Base-by-base conservation (phyloP, 2,113 vertebrate genomes). In the Narcine bancroftii region DNA sequence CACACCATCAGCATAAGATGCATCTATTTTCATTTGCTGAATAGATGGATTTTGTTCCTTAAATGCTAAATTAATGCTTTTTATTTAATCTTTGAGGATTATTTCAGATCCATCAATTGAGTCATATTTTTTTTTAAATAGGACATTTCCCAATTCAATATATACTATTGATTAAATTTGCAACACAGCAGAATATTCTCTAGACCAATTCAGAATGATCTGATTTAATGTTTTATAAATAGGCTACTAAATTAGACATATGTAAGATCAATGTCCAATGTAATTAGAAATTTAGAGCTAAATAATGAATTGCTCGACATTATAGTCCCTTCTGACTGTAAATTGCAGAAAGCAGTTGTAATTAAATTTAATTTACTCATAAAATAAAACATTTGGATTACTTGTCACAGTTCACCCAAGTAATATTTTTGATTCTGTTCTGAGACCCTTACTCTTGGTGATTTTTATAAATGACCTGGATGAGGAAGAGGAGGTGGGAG, bases 211-310 rank as follows among this genome's bases (percentile, higher is more conserved):
- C 21, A 47, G 89, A 69, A 47, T 24, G 29, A 26, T 69, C 63
- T 24, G 69, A 45, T 42, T 29, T 69, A 66, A 91, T 91, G 63
- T 91, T 39, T 91, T 42, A 71, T 69, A 71, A 91, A 26, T 91
- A 69, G 89, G 65, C 65, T 69, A 91, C 63, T 69, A 69, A 47
- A 71, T 91, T 69, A 71, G 71, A 71, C 39, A 91, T 91, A 69
- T 91, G 69, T 91, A 91, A 47, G 89, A 47, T 91, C 89, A 69
- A 47, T 91, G 47, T 91, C 89, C 69, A 65, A 71, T 33, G 66
- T 91, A 91, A 91, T 91, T 69, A 91, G 33, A 45, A 3, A 11
- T 69, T 45, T 45, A 33, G 65, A 91, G 29, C 89, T 33, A 69
- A 91, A 47, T 33, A 29, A 36, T 69, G 60, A 36, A 47, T 63